Evolutionary conservation across 2,888 invertebrate genomes (phyloP).

Genomic region (Acronicta leporina): DNA sequence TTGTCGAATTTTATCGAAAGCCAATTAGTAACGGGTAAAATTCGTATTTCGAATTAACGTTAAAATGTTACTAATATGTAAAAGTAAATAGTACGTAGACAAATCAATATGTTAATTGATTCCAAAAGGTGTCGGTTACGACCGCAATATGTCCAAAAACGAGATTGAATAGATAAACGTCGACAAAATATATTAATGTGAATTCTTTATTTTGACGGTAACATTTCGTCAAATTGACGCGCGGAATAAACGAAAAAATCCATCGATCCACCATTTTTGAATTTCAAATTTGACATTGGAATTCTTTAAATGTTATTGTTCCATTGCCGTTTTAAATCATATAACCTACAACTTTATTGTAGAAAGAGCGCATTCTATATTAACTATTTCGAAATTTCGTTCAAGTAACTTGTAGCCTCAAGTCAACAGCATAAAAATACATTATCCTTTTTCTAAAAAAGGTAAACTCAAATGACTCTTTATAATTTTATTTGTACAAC

Average conservation of each 20-base stretch:
- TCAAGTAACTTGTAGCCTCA: background rate
- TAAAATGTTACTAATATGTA: conserved; percentile 10
- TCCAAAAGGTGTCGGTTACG: conserved; percentile 54
- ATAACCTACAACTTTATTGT: background rate
- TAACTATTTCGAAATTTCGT: background rate
- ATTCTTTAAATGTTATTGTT: conserved; percentile 27
- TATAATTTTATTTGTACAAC: conserved; percentile 64
- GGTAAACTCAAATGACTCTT: conserved; percentile 51
- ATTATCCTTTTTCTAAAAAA: conserved; percentile 42
- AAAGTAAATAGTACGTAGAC: conserved; percentile 28
- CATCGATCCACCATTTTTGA: conserved; percentile 70
- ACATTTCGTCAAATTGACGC: conserved; percentile 70
- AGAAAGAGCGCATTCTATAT: conserved; percentile 8
- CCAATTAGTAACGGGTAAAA: background rate
- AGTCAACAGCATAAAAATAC: conserved; percentile 6
- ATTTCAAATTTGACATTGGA: conserved; percentile 78
- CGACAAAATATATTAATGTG: conserved; percentile 58
- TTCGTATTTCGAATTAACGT: conserved; percentile 6
- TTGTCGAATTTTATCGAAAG: background rate
- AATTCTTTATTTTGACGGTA: conserved; percentile 68
- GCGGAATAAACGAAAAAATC: conserved; percentile 54
- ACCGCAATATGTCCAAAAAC: conserved; percentile 48
- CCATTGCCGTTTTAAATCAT: conserved; percentile 15
- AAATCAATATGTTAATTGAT: conserved; percentile 47
- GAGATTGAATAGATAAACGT: conserved; percentile 54